Evolutionary conservation across 2,888 invertebrate genomes (phyloP).

Genomic region (Polia nebulosa): DNA sequence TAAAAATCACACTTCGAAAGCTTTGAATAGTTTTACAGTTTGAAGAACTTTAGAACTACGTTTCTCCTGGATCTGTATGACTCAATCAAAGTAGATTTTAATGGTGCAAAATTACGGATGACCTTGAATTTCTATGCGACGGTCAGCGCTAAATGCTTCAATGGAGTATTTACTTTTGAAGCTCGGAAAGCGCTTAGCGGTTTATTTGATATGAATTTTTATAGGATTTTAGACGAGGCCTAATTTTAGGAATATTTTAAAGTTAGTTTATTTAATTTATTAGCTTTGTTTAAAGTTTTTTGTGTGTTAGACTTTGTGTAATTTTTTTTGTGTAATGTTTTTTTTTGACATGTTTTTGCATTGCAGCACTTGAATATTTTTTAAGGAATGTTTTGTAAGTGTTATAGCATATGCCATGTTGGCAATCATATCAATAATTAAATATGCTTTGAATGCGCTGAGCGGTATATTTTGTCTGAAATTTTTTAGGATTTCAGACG

Average conservation of each 20-base stretch:
- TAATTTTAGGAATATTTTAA: not conserved
- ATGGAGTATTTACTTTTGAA: constrained; percentile 1
- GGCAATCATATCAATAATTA: no score
- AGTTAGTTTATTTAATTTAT: no score
- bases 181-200: not conserved
- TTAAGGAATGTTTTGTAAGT: no score
- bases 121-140: constrained; percentile 12
- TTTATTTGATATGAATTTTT: constrained; percentile 7
- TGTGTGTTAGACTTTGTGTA: no score
- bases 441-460: no score
- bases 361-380: no score
- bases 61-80: not conserved
- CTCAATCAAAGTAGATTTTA: not conserved
- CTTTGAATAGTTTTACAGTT: not conserved
- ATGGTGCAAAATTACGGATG: constrained; percentile 3
- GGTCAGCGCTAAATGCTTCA: constrained; percentile 1
- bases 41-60: accelerated
- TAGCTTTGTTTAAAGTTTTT: no score
- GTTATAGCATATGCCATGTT: no score
- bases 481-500: no score
- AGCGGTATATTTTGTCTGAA: no score
- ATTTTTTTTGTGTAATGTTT: no score
- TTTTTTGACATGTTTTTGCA: no score
- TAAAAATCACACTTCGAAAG: not conserved
- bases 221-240: not conserved